Base-by-base conservation (phyloP, 2,888 invertebrate species). In the Andrena camellia region DNA sequence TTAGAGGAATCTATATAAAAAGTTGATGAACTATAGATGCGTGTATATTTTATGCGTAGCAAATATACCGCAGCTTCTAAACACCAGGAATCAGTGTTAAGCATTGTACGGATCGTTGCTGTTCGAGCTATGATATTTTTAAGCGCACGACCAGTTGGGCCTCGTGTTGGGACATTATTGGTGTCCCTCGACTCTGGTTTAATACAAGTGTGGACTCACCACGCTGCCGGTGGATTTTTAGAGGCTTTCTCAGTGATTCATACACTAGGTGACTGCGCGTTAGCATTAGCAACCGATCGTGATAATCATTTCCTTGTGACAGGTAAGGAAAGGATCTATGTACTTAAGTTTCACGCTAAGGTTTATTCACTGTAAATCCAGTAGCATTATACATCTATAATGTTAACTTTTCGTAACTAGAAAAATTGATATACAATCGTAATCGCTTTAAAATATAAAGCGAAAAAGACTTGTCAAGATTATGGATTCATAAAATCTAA, bases 151-250 rank as follows among this genome's bases (percentile, higher is more conserved):
- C 94, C 95, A 42, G 94, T 95, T 91, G 94, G 94, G 48, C 94
- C 95, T 48, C 91, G 94, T 6, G 94, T 95, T 54, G 98, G 97
- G 10, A 96, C 96, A 0, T 94, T 98, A 13, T 93, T 97, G 70
- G 95, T 97, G 0, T 95, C 97, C 0, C 94, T 98, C 83, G 97
- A 97, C 91, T 97, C 97, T 86, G 98, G 98, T 0, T 94, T 95
- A 77, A 95, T 97, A 81, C 97, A 98, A 94, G 95, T 97, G 29
- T 98, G 98, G 97, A 97, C 97, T 23, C 97, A 97, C 93, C 97
- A 97, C 93, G 95, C 96, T 54, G 95, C 95, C 13, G 97, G 97
- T 13, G 97, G 97, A 7, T 96, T 96, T 93, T 94, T 97, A 76
- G 96, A 95, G 48, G 95, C 96, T 33, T 98, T 97, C 94, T 95